phyloP scores from a whole-genome alignment of 2,888 invertebrate species.

The Agrilus biguttatus region DNA sequence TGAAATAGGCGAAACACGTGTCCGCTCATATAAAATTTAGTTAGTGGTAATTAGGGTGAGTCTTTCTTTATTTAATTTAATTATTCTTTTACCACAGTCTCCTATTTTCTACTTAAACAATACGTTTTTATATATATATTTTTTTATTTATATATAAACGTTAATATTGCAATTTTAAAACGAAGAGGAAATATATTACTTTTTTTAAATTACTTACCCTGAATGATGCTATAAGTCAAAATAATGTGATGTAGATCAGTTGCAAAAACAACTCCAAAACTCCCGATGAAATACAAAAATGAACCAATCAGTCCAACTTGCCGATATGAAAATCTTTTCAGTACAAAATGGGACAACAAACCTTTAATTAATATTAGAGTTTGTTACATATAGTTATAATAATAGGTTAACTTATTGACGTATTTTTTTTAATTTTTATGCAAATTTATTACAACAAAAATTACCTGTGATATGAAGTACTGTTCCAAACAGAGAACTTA shows the following conservation, averaged over 20 bases:
- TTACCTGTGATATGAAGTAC: constrained; percentile 48
- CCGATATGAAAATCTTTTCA: constrained; percentile 51
- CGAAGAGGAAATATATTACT: not conserved
- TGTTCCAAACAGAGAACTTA: constrained; percentile 54
- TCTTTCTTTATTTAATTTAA: too few relatives aligned
- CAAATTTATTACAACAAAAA: constrained; percentile 3
- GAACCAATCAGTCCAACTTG: constrained; percentile 53
- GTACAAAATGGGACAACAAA: constrained; percentile 48
- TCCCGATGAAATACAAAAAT: constrained; percentile 45
- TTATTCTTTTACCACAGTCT: too few relatives aligned
- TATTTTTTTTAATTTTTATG: too few relatives aligned
- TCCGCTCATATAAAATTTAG: too few relatives aligned
- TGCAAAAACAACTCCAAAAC: constrained; percentile 47
- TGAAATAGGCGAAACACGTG: too few relatives aligned
- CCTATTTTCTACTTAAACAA: too few relatives aligned
- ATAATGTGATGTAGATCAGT: constrained; percentile 46
- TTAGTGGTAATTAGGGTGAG: too few relatives aligned
- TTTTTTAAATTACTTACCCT: constrained; percentile 31
- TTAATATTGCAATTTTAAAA: not conserved
- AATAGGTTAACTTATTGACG: not conserved
- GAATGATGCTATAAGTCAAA: constrained; percentile 47
- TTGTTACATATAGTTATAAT: too few relatives aligned
- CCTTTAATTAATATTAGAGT: constrained; percentile 33
- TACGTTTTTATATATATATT: too few relatives aligned
- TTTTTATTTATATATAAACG: not conserved